phyloP scores from a whole-genome alignment of 1,140 invertebrate genomes.

The Sminthurides bifidus region DNA sequence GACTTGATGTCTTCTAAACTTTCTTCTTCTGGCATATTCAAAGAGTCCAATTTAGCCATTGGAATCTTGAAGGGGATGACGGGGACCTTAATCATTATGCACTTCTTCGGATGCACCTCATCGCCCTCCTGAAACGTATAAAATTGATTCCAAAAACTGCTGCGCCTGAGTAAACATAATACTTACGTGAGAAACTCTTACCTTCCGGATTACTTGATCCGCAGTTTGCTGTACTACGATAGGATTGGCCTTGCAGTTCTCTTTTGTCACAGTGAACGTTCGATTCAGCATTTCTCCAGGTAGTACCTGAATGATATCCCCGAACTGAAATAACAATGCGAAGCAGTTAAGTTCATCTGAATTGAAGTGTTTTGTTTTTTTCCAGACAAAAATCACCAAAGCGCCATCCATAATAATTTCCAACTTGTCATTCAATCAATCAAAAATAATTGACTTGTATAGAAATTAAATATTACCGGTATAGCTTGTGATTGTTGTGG shows the following conservation, averaged over 20 bases:
- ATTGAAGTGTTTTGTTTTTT: neutral
- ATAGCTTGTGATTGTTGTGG: neutral
- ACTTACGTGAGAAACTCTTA: neutral
- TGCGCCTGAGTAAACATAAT: neutral
- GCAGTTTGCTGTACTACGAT: slow-evolving; percentile 4
- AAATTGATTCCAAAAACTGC: neutral
- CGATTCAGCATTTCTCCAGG: slow-evolving; percentile 36
- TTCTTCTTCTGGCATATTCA: slow-evolving; percentile 3
- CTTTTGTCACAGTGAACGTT: slow-evolving; percentile 16
- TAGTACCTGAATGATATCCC: slow-evolving; percentile 47
- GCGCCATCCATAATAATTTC: neutral
- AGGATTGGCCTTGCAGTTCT: neutral
- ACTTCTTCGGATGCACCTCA: neutral
- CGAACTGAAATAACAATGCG: slow-evolving; percentile 39
- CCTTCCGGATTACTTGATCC: slow-evolving; percentile 6
- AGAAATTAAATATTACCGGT: neutral
- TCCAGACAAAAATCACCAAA: neutral
- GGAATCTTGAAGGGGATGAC: slow-evolving; percentile 29
- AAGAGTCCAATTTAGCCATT: neutral
- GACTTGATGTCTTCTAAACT: too few species aligned
- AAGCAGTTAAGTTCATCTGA: slow-evolving; percentile 3
- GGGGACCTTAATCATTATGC: slow-evolving; percentile 27
- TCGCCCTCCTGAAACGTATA: neutral
- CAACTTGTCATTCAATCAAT: neutral
- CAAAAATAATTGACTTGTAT: neutral